These are phyloP conservation scores for Mormyrus proboscirostris DNA, from an alignment of 2,797 vertebrate genomes.

Conservation along the genomic window DNA sequence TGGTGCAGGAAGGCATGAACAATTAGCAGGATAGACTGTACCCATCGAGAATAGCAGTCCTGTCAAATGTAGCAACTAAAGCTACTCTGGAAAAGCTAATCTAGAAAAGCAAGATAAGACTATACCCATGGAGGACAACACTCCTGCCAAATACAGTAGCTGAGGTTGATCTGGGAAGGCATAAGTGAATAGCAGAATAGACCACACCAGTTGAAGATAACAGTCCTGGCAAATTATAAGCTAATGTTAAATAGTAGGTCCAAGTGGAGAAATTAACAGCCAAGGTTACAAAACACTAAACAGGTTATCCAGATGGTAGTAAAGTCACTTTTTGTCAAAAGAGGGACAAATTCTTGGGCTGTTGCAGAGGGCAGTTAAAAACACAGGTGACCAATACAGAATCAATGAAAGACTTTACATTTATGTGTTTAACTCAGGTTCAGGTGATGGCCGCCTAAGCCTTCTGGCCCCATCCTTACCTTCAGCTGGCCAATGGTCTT, in stretches of 20 bases:
- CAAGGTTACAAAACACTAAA: neutral
- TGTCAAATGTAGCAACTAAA: neutral
- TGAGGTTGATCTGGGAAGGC: conserved; percentile 13
- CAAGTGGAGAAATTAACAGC: neutral
- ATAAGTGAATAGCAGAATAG: neutral
- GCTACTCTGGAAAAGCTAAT: neutral
- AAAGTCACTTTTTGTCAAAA: neutral
- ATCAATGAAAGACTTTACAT: neutral
- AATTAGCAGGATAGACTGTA: neutral
- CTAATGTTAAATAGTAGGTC: neutral
- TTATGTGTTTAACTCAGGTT: neutral
- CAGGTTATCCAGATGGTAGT: neutral
- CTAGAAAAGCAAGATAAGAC: neutral
- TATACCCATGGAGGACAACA: neutral
- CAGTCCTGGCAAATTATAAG: neutral
- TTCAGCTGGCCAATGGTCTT: conserved; percentile 95
- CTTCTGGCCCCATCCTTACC: conserved; percentile 47
- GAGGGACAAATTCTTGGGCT: neutral
- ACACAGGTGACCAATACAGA: neutral
- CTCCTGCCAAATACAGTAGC: neutral
- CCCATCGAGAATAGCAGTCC: neutral
- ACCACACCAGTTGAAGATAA: neutral
- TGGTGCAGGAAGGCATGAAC: conserved; percentile 42
- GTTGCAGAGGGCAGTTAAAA: neutral
- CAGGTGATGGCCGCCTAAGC: neutral